Evolutionary conservation across 2,797 vertebrate genomes (phyloP), one percentile per base, ranked within the genome.

Genomic region (Synaphobranchus kaupii): DNA sequence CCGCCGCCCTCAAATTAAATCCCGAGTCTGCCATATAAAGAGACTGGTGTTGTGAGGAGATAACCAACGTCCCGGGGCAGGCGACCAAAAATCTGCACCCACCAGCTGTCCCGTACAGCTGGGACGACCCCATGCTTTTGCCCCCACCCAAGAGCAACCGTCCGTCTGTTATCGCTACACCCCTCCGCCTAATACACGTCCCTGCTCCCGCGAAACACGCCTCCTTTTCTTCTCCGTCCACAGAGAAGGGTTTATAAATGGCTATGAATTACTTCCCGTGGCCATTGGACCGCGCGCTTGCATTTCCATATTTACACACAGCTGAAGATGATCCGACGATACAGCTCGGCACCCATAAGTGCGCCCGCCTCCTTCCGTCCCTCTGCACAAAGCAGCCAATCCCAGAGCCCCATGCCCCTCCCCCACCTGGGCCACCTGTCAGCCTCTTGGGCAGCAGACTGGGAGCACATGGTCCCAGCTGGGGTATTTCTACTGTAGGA

Each of bases 91-190:
- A 91, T 91, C 90, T 87, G 91, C 89, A 90, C 88, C 92, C 91
- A 93, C 95, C 94, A 95, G 94, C 94, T 95, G 95, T 92, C 93
- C 94, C 88, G 90, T 94, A 94, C 94, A 94, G 94, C 94, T 95
- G 94, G 94, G 94, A 93, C 92, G 90, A 58, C 93, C 91, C 94
- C 94, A 95, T 92, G 93, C 92, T 6, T 92, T 90, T 81, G 88
- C 91, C 92, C 89, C 88, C 89, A 83, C 94, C 94, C 94, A 94
- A 94, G 91, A 93, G 60, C 17, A 91, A 91, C 90, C 89, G 88
- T 92, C 93, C 94, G 92, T 95, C 94, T 94, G 94, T 94, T 93
- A 88, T 31, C 25, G 31, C 28, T 48, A 15, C 80, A 28, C 22
- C 86, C 58, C 71, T 25, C 84, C 12, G 66, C 17, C 66, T n/a